Evolutionary conservation across 2,797 vertebrate species (phyloP).

Genomic region (Labroides dimidiatus): DNA sequence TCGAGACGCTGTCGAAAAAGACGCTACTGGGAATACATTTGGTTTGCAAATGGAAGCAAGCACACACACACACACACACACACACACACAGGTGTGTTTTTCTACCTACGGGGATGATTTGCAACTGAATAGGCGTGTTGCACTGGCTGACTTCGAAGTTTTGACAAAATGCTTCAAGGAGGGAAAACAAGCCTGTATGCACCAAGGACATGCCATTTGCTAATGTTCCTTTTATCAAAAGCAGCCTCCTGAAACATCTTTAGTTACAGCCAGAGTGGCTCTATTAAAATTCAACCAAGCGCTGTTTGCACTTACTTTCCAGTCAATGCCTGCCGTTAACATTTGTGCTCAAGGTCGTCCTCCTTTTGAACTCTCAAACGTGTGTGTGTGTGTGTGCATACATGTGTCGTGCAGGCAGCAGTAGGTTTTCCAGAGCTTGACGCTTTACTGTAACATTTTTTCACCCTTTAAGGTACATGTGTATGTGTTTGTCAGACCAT

Average conservation of each 20-base stretch:
- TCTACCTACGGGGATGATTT: constrained; percentile 56
- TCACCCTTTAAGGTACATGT: constrained; percentile 21
- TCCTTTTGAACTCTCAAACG: constrained; percentile 26
- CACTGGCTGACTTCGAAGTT: constrained; percentile 47
- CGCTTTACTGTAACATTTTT: constrained; percentile 28
- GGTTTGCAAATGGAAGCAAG: constrained; percentile 80
- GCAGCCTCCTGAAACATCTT: constrained; percentile 29
- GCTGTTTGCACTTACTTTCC: constrained; percentile 63
- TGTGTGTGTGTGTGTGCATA: constrained; percentile 3
- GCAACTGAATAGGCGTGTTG: constrained; percentile 59
- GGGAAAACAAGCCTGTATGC: constrained; percentile 41
- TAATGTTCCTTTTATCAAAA: constrained; percentile 30
- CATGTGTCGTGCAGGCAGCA: constrained; percentile 13
- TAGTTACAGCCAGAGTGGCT: constrained; percentile 24
- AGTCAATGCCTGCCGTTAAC: constrained; percentile 32
- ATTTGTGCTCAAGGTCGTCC: constrained; percentile 62
- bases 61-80: constrained; percentile 10
- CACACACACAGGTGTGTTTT: constrained; percentile 59
- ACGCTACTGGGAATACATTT: constrained; percentile 69
- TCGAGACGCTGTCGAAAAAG: constrained; percentile 44
- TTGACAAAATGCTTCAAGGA: constrained; percentile 61
- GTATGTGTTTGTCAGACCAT: neutral
- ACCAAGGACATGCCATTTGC: constrained; percentile 58
- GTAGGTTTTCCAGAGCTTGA: constrained; percentile 34
- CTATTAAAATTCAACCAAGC: constrained; percentile 68